phyloP scores from a whole-genome alignment of 2,797 vertebrate genomes.

The Eulemur albifrons region DNA sequence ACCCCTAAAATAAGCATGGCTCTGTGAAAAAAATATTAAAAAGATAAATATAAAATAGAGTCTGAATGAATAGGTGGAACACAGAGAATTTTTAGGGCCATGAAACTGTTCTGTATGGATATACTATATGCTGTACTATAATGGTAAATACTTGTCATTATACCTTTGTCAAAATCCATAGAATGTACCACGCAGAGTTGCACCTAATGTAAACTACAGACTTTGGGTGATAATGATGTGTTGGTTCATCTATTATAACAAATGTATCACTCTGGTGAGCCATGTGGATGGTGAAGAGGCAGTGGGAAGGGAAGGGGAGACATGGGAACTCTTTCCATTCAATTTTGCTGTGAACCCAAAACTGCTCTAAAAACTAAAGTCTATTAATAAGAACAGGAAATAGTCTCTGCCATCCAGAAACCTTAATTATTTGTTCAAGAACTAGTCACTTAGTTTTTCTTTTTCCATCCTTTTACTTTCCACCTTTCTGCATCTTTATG shows the following conservation, averaged over 20 bases:
- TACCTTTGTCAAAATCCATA: background rate
- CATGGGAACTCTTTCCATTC: background rate
- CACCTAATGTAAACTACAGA: background rate
- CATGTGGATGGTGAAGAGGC: background rate
- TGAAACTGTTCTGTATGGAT: background rate
- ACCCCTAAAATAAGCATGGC: background rate
- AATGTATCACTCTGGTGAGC: background rate
- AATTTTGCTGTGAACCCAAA: background rate
- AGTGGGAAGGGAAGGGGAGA: background rate
- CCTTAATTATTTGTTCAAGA: constrained; percentile 5
- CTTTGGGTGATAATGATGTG: background rate
- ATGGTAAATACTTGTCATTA: background rate
- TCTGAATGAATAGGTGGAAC: background rate
- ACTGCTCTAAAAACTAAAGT: background rate
- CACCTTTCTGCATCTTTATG: background rate
- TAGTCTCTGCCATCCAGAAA: background rate
- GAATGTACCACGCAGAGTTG: background rate
- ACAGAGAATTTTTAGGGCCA: background rate
- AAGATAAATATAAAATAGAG: background rate
- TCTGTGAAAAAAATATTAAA: background rate
- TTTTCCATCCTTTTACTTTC: background rate
- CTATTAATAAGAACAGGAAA: background rate
- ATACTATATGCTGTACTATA: background rate
- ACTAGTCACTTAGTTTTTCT: background rate
- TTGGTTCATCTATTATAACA: background rate